Conservation (phyloP, 2,113 vertebrate species). For the Otus sunia region DNA sequence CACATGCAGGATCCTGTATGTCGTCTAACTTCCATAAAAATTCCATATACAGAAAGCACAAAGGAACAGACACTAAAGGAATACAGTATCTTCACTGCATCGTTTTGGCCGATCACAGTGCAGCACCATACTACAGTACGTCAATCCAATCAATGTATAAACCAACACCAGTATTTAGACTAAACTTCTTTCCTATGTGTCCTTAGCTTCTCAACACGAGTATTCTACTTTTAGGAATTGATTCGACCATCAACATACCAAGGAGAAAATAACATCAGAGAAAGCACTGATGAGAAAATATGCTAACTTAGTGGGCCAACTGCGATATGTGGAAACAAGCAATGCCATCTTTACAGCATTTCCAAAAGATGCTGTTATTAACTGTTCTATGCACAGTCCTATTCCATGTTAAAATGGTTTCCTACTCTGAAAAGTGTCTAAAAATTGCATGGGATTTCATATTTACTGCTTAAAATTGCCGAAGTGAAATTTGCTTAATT, state of each 20-base stretch:
- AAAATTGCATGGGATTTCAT: background rate
- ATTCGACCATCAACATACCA: background rate
- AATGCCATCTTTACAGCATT: background rate
- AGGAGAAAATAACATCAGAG: background rate
- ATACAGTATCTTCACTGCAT: background rate
- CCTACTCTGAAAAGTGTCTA: background rate
- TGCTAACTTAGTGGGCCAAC: background rate
- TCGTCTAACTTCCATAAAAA: background rate
- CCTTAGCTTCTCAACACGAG: background rate
- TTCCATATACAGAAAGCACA: background rate
- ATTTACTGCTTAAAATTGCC: background rate
- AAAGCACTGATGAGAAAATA: background rate
- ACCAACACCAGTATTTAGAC: background rate
- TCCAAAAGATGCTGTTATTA: background rate
- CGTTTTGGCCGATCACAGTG: background rate
- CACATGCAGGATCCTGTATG: background rate
- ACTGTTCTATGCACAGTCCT: background rate
- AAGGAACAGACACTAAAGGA: background rate
- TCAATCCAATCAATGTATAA: background rate
- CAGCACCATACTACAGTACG: background rate
- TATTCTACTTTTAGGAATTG: background rate
- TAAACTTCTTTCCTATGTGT: background rate
- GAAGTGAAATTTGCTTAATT: background rate
- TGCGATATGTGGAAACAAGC: background rate
- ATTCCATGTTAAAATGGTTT: background rate